Evolutionary conservation across 1,140 invertebrate genomes (phyloP), one percentile per base, ranked within the genome.

Genomic region (Oryzaephilus surinamensis): DNA sequence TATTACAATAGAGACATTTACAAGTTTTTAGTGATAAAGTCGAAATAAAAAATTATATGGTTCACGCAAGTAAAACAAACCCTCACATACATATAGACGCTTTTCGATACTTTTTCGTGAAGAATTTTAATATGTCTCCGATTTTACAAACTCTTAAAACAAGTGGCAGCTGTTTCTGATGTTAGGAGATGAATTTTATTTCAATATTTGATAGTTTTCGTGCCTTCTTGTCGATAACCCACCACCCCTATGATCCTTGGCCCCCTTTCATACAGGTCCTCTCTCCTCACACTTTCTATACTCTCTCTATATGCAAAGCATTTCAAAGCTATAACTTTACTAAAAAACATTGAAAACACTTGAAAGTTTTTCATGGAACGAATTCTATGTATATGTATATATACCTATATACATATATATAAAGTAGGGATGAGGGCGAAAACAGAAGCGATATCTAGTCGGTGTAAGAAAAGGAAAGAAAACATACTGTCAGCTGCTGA

Each of bases 181-280:
- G 54, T 60, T 46, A 31, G 38, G 55, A 61, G 58, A 61, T 61
- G 58, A 61, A 61, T 61, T 58, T 60, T 60, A 61, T 61, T 61
- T 61, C 58, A 58, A 61, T 61, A 61, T 61, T 60, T 61, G 58
- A 61, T 61, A 59, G 58, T 61, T 61, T 57, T 49, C 54, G 45
- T 50, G 50, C 54, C 39, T 45, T 32, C 43, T 29, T 32, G 26
- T 44, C 42, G 45, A 46, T 45, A 41, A 38, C 52, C 41, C 48
- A 37, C 41, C 43, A 32, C 39, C 43, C 48, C 39, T 42, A 38
- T 44, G 32, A 44, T 40, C 43, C 40, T 36, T 21, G 41, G n/a
- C n/a, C n/a, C n/a, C n/a, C 43, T 48, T 40, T 51, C 44, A 41
- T 44, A 32, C 21, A n/a, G n/a, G n/a, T n/a, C n/a, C n/a, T n/a